Percentiles rank a stretch among this genome's conserved stretches.
These are phyloP conservation scores for Sternotherus odoratus DNA, from an alignment of 2,797 vertebrate genomes.

Conservation along the genomic window DNA sequence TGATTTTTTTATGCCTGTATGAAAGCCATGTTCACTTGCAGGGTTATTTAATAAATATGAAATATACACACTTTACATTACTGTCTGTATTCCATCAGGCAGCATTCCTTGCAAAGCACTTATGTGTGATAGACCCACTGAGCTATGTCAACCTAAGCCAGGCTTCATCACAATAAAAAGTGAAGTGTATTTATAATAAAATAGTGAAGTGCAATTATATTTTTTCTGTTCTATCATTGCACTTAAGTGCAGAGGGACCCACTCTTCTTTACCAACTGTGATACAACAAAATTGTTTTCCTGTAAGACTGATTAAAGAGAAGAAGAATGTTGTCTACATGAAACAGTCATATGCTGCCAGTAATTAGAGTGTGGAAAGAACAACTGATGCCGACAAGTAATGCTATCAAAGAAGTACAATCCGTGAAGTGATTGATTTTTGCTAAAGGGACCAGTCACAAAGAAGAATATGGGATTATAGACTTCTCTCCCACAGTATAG, in stretches of 20 bases:
- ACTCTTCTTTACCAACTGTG: constrained; percentile 39
- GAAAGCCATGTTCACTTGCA: not conserved
- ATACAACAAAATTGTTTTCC: constrained; percentile 20
- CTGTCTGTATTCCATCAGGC: not conserved
- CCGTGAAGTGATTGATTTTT: not conserved
- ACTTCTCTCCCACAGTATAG: not conserved
- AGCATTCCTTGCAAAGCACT: not conserved
- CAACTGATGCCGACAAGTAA: not conserved
- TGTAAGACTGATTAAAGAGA: not conserved
- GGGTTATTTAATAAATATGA: not conserved
- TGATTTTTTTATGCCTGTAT: not conserved
- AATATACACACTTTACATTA: not conserved
- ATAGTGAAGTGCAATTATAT: not conserved
- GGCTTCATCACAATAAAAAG: not conserved
- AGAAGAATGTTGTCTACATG: not conserved
- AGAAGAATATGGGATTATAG: not conserved
- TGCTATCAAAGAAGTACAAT: not conserved
- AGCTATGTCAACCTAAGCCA: not conserved
- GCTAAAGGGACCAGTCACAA: no score
- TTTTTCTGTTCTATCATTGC: not conserved
- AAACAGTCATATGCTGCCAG: not conserved
- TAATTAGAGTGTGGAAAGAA: not conserved
- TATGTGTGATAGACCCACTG: not conserved
- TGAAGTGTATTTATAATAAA: not conserved
- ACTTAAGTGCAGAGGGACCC: constrained; percentile 37